These are phyloP conservation scores for Hirtodrosophila trivittata DNA, from an alignment of 2,888 invertebrate species.

Conservation along the genomic window DNA sequence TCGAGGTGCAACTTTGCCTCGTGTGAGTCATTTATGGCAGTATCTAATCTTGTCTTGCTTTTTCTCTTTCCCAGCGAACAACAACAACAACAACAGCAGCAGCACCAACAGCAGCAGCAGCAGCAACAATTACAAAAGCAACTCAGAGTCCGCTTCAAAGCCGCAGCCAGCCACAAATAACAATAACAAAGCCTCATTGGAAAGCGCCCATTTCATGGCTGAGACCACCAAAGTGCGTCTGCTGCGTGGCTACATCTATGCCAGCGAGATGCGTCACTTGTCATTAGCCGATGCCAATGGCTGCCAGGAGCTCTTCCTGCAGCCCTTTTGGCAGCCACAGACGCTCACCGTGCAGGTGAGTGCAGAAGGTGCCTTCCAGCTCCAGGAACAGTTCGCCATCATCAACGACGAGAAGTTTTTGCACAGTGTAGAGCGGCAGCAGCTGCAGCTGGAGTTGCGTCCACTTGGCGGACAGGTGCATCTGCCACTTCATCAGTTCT, in stretches of 20 bases:
- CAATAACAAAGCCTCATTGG: conserved; percentile 63
- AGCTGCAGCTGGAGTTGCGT: conserved; percentile 85
- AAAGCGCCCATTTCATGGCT: conserved; percentile 69
- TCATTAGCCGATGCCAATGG: conserved; percentile 25
- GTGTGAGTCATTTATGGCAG: not conserved
- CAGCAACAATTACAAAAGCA: conserved; percentile 10
- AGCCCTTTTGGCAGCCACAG: conserved; percentile 81
- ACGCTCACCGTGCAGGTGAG: conserved; percentile 57
- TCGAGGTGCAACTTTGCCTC: conserved; percentile 45
- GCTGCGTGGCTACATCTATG: conserved; percentile 80
- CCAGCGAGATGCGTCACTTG: conserved; percentile 71
- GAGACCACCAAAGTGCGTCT: conserved; percentile 79
- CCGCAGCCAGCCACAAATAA: conserved; percentile 35
- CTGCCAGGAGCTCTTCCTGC: conserved; percentile 71
- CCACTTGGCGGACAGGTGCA: conserved; percentile 84
- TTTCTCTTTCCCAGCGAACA: conserved; percentile 41
- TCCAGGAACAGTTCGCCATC: conserved; percentile 85
- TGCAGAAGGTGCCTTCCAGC: conserved; percentile 63
- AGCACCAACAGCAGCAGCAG: conserved; percentile 18
- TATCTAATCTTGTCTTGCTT: conserved; percentile 29
- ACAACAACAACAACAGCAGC: conserved; percentile 40
- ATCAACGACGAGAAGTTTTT: conserved; percentile 85
- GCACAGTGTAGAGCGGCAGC: conserved; percentile 85
- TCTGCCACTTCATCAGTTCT: conserved; percentile 86
- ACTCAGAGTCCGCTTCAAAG: conserved; percentile 28